Base-by-base conservation (phyloP, 2,888 invertebrate species). In the Sthenelais limicola region DNA sequence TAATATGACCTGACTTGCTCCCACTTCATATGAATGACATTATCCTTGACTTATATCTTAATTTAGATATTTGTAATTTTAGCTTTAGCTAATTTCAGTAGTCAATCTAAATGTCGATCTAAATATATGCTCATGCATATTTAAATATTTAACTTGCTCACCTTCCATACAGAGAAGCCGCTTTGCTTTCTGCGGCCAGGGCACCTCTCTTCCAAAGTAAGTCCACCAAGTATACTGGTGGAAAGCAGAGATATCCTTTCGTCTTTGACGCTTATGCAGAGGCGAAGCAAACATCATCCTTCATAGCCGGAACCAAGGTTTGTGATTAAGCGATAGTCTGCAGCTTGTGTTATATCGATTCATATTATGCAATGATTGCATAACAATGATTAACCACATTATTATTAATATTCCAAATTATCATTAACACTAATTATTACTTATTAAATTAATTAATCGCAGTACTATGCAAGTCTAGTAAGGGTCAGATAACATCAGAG, bases 261-360 rank as follows among this genome's bases (percentile, higher is more conserved):
- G 97, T 97, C 0, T 97, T 93, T 86, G 97, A 97, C 86, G 91
- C 92, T 0, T 92, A 93, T 77, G 89, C 92, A 56, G 90, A 91
- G 73, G 92, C 92, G 0, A 93, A 92, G 83, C 89, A 91, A 81
- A 88, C 91, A 1, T 91, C 93, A 74, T 92, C 94, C 56, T 95
- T 92, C 80, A 91, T 96, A 12, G 92, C 93, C 0, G 95, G 94
- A 2, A 89, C 91, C 72, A 94, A 93, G 84, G 89, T 89, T 69
- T 5, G 18, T 38, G 18, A 43, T n/a, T 35, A 18, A 9, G 5
- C 4, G 28, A 56, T 56, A n/a, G n/a, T n/a, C n/a, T n/a, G n/a
- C n/a, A n/a, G n/a, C n/a, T 49, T 9, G 5, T 49, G 9, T 7
- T 49, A 7, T 49, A n/a, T 5, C 5, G n/a, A 49, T 51, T 51